These are phyloP conservation scores for Leptopilina myrica DNA, from an alignment of 2,888 invertebrate species.

Conservation along the genomic window DNA sequence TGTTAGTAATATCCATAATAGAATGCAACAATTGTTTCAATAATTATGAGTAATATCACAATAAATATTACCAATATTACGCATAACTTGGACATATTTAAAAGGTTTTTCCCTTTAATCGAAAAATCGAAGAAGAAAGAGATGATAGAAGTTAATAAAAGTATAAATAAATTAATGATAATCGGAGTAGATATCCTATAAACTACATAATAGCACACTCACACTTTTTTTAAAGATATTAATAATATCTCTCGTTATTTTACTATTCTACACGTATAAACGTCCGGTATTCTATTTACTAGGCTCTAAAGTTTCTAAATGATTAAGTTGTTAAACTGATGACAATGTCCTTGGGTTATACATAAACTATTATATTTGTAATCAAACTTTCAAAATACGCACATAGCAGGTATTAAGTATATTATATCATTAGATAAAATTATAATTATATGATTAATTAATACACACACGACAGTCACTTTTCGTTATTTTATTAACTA, in stretches of 20 bases:
- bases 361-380: constrained; percentile 30
- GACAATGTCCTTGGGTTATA: constrained; percentile 50
- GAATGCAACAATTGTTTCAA: too few relatives aligned
- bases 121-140: constrained; percentile 28
- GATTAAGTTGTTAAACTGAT: constrained; percentile 56
- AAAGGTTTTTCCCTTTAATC: too few relatives aligned
- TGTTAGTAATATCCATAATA: too few relatives aligned
- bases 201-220: constrained; percentile 42
- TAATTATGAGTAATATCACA: too few relatives aligned
- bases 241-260: constrained; percentile 2
- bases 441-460: constrained; percentile 43
- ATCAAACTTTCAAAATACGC: constrained; percentile 54
- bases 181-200: constrained; percentile 42
- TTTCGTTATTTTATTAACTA: constrained; percentile 59
- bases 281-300: constrained; percentile 59
- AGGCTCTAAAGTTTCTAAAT: constrained; percentile 47
- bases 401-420: constrained; percentile 51
- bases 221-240: constrained; percentile 43
- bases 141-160: constrained; percentile 36
- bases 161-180: constrained; percentile 17
- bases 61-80: too few relatives aligned
- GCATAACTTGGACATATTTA: too few relatives aligned
- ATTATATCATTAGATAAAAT: not conserved
- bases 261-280: constrained; percentile 59
- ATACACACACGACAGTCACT: constrained; percentile 63